Evolutionary conservation across 2,797 vertebrate species (phyloP).

Genomic region (Pseudochaenichthys georgianus): DNA sequence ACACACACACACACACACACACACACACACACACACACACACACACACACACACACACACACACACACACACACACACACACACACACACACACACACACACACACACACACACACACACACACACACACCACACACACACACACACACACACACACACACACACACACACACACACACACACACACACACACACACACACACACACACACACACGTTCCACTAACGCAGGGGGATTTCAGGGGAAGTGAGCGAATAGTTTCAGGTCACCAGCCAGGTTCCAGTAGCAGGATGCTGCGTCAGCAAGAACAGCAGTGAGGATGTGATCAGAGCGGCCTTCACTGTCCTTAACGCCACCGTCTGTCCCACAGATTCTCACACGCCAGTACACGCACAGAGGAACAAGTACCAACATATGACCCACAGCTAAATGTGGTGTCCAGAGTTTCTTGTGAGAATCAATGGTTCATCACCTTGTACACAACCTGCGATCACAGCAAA

Average conservation of each 20-base stretch:
- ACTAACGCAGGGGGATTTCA: slow-evolving; percentile 76
- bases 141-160: slow-evolving; percentile 12
- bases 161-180: neutral
- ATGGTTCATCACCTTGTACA: slow-evolving; percentile 10
- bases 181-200: too few relatives aligned
- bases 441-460: slow-evolving; percentile 23
- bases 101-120: slow-evolving; percentile 5
- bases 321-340: slow-evolving; percentile 71
- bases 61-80: slow-evolving; percentile 2
- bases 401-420: slow-evolving; percentile 6
- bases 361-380: slow-evolving; percentile 33
- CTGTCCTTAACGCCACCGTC: slow-evolving; percentile 69
- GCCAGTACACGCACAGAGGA: slow-evolving; percentile 15
- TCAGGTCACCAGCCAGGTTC: slow-evolving; percentile 79
- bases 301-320: slow-evolving; percentile 73
- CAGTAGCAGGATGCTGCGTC: slow-evolving; percentile 78
- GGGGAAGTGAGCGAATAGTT: slow-evolving; percentile 80
- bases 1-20: slow-evolving; percentile 20
- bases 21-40: too few relatives aligned
- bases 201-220: slow-evolving; percentile 14
- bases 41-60: too few relatives aligned
- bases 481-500: slow-evolving; percentile 7
- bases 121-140: neutral
- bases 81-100: neutral
- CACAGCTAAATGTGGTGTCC: slow-evolving; percentile 4